A percentile compares a stretch with the other conserved stretches of the same genome.
Evolutionary conservation across 2,113 vertebrate genomes (phyloP).

Genomic region (Myotis brandtii): DNA sequence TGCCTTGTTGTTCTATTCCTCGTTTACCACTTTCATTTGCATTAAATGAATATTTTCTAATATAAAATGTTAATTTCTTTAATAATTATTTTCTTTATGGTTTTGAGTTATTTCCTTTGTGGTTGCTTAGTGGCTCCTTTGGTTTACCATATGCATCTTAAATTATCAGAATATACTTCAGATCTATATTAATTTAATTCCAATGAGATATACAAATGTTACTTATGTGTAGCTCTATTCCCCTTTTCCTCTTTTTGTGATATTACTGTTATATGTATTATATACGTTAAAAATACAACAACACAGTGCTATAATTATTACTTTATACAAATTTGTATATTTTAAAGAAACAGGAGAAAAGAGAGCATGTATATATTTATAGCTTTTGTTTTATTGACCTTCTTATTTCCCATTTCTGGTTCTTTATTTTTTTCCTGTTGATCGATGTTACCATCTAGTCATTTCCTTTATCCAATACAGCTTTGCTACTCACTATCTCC

Average conservation of each 20-base stretch:
- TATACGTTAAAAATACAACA: background rate
- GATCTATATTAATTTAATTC: too few species aligned
- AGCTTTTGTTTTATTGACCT: background rate
- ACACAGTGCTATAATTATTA: background rate
- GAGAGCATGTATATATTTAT: background rate
- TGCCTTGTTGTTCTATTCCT: background rate
- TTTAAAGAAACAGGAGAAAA: slow-evolving; percentile 8
- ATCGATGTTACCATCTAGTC: background rate
- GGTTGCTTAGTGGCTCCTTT: background rate
- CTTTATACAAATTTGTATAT: background rate
- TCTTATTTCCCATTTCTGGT: background rate
- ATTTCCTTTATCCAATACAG: background rate
- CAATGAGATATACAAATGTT: slow-evolving; percentile 21
- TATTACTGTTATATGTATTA: background rate
- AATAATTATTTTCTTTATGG: background rate
- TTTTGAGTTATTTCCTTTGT: background rate
- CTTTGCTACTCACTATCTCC: background rate
- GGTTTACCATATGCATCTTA: background rate
- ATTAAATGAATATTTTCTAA: slow-evolving; percentile 32
- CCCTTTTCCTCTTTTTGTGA: background rate
- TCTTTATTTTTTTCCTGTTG: background rate
- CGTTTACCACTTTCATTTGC: background rate
- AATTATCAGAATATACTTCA: background rate
- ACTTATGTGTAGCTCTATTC: background rate
- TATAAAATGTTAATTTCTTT: background rate